phyloP scores from a whole-genome alignment of 2,113 vertebrate genomes.

The Rhombomys opimus region DNA sequence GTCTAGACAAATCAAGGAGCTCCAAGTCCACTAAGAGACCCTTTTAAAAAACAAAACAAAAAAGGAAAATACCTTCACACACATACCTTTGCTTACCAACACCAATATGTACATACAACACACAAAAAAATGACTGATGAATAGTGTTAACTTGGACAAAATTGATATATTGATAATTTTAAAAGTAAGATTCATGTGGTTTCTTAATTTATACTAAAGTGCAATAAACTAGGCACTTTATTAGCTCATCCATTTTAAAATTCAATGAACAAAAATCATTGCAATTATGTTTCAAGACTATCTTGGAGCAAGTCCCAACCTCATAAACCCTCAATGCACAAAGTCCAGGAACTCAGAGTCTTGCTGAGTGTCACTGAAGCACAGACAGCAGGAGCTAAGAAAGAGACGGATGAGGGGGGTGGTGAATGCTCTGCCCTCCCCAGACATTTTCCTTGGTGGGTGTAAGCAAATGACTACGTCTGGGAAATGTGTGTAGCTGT shows the following conservation, averaged over 20 bases:
- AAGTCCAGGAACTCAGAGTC: neutral
- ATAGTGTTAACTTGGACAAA: constrained; percentile 16
- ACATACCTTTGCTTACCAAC: neutral
- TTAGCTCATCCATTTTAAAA: constrained; percentile 36
- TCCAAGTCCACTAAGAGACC: neutral
- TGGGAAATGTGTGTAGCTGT: neutral
- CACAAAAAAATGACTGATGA: neutral
- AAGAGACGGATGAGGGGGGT: neutral
- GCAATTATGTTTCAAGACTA: neutral
- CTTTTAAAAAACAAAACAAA: neutral
- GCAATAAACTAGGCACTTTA: neutral
- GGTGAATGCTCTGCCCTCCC: neutral
- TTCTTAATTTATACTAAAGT: neutral
- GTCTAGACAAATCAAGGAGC: neutral
- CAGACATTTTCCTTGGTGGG: neutral
- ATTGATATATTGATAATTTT: neutral
- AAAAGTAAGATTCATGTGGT: constrained; percentile 1
- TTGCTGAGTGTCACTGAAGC: neutral
- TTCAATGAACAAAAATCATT: constrained; percentile 10
- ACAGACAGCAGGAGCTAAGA: neutral
- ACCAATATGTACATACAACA: neutral
- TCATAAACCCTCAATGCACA: neutral
- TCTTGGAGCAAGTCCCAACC: neutral
- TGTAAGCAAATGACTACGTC: neutral
- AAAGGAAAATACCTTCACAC: neutral